Base-by-base conservation (phyloP, 2,888 invertebrate genomes). In the Arge pagana region DNA sequence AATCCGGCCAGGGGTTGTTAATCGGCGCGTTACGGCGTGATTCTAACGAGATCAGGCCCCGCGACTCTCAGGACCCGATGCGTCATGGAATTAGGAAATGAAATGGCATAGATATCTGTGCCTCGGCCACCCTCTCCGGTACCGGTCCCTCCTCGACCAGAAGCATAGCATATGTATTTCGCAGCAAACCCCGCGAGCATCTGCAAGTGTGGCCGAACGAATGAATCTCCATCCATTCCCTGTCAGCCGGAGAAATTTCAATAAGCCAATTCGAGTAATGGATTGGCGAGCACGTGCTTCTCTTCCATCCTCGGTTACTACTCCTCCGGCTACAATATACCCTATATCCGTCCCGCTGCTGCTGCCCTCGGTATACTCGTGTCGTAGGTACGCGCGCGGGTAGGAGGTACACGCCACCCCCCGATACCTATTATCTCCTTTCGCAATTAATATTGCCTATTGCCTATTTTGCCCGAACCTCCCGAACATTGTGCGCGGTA, bases 211-310 rank as follows among this genome's bases (percentile, higher is more conserved):
- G 62, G 63, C 62, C 63, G 63, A 69, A 71, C 64, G 67, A 67
- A 67, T 68, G 72, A 68, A 71, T 72, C 70, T 68, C 72, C 71
- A 72, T 73, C 71, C 69, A 70, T 72, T 71, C 64, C 60, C 70
- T 67, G 72, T 73, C 67, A 64, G 58, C 57, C 59, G 56, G 65
- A 63, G 68, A 74, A 74, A 74, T 73, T 74, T 74, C 74, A 74
- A 74, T 74, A 74, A 74, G 74, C 74, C 73, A 74, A 74, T 74
- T 72, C 72, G 68, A 64, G 68, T 74, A 74, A 74, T 74, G 73
- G 74, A 73, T 73, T 68, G 70, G 67, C 63, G 63, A 60, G 62
- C 45, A 45, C 45, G 45, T 45, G 45, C 24, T 45, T 15, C 43
- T 19, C 10, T 13, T 23, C 28, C 19, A 16, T 16, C 18, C 7